Evolutionary conservation across 2,113 vertebrate species (phyloP).

Genomic region (Eonycteris spelaea): DNA sequence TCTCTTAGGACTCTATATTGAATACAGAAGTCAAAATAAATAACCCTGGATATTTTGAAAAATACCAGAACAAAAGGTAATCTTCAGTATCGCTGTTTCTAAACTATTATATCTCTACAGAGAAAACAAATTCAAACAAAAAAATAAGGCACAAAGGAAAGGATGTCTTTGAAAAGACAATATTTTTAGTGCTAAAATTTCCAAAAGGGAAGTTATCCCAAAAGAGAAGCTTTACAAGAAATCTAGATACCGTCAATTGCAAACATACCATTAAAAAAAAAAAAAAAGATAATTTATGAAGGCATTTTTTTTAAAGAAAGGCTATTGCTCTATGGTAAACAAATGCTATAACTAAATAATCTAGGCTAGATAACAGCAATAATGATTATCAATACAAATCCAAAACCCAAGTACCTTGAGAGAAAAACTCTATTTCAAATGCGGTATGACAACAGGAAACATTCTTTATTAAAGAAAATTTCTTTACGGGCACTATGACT

Average conservation of each 20-base stretch:
- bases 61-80: conserved; percentile 24
- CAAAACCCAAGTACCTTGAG: not conserved
- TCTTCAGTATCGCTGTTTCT: conserved; percentile 39
- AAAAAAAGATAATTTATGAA: conserved; percentile 30
- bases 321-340: not conserved
- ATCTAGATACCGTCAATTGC: not conserved
- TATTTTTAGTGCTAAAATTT: conserved; percentile 33
- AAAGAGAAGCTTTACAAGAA: not conserved
- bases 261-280: not conserved
- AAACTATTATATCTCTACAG: conserved; percentile 32
- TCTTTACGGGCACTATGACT: not conserved
- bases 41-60: conserved; percentile 49
- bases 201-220: not conserved
- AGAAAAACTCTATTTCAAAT: not conserved
- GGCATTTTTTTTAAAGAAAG: not conserved
- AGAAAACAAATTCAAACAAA: conserved; percentile 54
- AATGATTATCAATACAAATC: not conserved
- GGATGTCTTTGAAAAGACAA: conserved; percentile 21
- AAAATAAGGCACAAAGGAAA: conserved; percentile 43
- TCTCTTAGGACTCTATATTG: conserved; percentile 8
- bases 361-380: conserved; percentile 4
- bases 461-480: not conserved
- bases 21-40: conserved; percentile 62
- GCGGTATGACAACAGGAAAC: not conserved
- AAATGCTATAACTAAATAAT: conserved; percentile 5